Evolutionary conservation across 2,113 vertebrate genomes (phyloP).

Genomic region (Nyctereutes procyonoides): DNA sequence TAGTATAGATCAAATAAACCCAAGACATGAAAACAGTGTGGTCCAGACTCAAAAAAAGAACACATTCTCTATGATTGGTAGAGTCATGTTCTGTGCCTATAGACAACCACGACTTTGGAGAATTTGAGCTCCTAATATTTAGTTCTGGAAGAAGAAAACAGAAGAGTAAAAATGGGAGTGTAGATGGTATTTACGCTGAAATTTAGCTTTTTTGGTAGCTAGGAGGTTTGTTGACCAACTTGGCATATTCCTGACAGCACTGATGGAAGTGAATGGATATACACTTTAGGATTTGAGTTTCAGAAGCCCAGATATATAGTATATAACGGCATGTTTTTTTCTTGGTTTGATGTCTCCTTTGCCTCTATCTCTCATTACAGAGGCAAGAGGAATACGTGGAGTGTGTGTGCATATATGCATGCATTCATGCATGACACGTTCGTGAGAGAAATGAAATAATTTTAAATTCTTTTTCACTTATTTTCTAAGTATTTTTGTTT

Average conservation of each 20-base stretch:
- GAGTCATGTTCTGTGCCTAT: background rate
- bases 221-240: background rate
- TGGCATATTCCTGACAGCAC: rapidly evolving
- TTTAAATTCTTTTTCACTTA: background rate
- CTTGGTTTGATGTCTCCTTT: background rate
- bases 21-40: background rate
- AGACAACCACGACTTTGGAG: background rate
- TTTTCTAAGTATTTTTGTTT: background rate
- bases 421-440: background rate
- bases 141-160: background rate
- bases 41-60: background rate
- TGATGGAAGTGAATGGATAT: background rate
- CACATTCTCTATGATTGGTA: no score
- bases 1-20: background rate
- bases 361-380: background rate
- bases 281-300: background rate
- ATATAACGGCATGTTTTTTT: background rate
- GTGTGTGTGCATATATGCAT: no score
- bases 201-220: background rate
- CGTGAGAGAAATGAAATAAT: background rate
- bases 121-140: background rate
- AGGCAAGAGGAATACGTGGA: background rate
- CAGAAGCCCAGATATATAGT: background rate
- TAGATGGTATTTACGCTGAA: background rate
- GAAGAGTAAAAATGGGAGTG: background rate